Base-by-base conservation (phyloP, 2,797 vertebrate genomes). In the Agapornis canus region DNA sequence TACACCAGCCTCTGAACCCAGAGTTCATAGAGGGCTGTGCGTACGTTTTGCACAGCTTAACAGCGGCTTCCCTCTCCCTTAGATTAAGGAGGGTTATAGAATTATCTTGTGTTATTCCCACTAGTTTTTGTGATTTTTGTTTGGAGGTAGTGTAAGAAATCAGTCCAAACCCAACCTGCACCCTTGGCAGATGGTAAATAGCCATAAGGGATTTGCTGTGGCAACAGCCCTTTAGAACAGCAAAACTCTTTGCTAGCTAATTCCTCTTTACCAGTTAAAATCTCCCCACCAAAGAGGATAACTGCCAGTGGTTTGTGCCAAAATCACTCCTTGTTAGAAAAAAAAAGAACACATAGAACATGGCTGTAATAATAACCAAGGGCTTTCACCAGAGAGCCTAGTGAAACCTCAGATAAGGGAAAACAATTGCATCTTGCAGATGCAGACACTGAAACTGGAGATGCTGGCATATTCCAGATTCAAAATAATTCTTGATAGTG, bases 241-340 rank as follows among this genome's bases (percentile, higher is more conserved):
- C 83, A 93, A 92, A 83, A 3, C 75, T 71, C 70, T 88, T 49
- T 91, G 69, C 86, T 78, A 93, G 68, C 83, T 94, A 95, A 96
- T 95, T 95, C 71, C 48, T 92, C 69, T 79, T 81, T 94, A 71
- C 43, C 49, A 63, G 79, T 92, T 88, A 92, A 94, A 96, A 94
- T 85, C 76, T 78, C 52, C 66, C 23, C 39, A 82, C 83, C 79
- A 75, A 65, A 90, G 59, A 85, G 76, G 95, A 25, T 69, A 95
- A 82, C 66, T 94, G 78, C 72, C n/a, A 77, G 25, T 71, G 49
- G 68, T 64, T 94, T 90, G 47, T 92, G 72, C 89, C 87, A 70
- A 88, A 97, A 92, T 1, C 47, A 78, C 47, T 92, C 76, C 89
- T 85, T 90, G 47, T 70, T 90, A 84, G 68, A 14, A 76, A 65